These are phyloP conservation scores for Cantharis rustica DNA, from an alignment of 2,888 invertebrate species.

Conservation along the genomic window DNA sequence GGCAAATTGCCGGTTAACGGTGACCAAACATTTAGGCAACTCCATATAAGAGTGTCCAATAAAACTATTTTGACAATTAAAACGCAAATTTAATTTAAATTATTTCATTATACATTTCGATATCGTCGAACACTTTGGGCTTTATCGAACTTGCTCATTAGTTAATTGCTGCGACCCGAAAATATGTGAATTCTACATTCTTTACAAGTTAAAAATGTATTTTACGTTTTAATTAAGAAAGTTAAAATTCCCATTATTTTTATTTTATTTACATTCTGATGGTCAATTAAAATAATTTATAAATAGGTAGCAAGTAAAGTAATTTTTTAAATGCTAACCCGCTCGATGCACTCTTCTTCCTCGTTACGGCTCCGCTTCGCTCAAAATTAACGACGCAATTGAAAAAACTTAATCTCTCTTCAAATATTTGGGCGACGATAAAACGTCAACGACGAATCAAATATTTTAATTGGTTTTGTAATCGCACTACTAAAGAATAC, in stretches of 20 bases:
- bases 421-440: background rate
- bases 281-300: background rate
- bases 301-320: background rate
- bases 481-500: background rate
- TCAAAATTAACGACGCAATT: background rate
- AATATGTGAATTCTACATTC: background rate
- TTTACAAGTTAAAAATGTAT: background rate
- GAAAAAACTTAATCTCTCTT: background rate
- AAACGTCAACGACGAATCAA: background rate
- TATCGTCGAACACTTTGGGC: background rate
- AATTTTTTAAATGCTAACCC: background rate
- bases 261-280: background rate
- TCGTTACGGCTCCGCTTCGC: background rate
- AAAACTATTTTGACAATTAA: background rate
- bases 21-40: background rate
- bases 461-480: background rate
- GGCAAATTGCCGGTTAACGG: slow-evolving; percentile 11
- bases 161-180: background rate
- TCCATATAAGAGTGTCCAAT: background rate
- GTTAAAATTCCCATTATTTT: background rate
- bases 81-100: background rate
- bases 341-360: background rate
- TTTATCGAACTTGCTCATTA: background rate
- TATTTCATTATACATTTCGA: background rate
- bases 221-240: background rate